Evolutionary conservation across 1,140 invertebrate species (phyloP), one percentile per base, ranked within the genome.

Genomic region (Melipona quadrifasciata): DNA sequence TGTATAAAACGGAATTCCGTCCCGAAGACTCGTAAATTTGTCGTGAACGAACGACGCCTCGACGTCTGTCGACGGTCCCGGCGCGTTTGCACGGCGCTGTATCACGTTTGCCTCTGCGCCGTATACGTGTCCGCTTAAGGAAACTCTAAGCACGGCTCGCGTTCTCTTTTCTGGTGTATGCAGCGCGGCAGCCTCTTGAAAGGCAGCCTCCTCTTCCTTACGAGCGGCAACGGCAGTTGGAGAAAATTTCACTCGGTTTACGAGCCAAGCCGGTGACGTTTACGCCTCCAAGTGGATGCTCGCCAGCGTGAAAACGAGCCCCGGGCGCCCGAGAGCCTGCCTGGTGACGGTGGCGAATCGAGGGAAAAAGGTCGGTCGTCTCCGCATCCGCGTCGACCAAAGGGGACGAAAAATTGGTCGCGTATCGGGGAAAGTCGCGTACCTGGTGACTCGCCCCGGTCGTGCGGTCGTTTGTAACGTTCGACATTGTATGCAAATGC

Each of bases 241-340:
- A 86, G 61, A 53, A 72, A 86, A 87, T 86, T 86, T 87, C 68
- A 67, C 68, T 31, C 73, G 72, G 72, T 87, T 86, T 87, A 55
- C 31, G 39, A 78, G 74, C 70, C 4, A 67, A 86, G 61, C 68
- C 27, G 27, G 27, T 86, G 82, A 74, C 78, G 75, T 86, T 86
- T 87, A 86, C 64, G 74, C 75, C 39, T 47, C 39, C 74, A 19
- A 61, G 27, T 68, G 65, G 65, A 21, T 27, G 21, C 55, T 19
- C 68, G 79, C 55, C 19, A 61, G 47, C 17, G 34, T 34, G 21
- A 27, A 79, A 68, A 55, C 27, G 47, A 74, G 39, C 39, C 34
- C 47, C 71, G 10, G 21, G 21, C 71, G 71, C 27, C 17, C n/a
- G n/a, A n/a, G n/a, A 53, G 71, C 31, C 31, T 21, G 71, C 47